A percentile compares a stretch with the other conserved stretches of the same genome.
Conservation (phyloP, 2,113 vertebrate species). For the Chlorocebus sabaeus region DNA sequence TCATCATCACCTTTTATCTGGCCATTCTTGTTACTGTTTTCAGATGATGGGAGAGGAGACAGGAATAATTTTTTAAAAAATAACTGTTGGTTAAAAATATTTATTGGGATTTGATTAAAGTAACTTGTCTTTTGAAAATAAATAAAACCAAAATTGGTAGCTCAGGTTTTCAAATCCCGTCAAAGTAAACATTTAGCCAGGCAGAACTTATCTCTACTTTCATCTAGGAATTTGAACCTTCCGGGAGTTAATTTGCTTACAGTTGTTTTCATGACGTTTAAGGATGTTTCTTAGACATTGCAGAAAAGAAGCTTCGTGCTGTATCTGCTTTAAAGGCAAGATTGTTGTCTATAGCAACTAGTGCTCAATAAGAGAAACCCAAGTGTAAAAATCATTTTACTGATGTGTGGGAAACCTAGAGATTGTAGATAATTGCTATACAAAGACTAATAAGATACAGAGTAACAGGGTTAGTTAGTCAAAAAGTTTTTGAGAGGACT, state of each 20-base stretch:
- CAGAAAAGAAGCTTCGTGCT: neutral
- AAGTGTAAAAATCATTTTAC: neutral
- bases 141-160: neutral
- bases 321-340: neutral
- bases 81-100: neutral
- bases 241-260: neutral
- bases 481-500: neutral
- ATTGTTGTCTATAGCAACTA: neutral
- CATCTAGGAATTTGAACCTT: neutral
- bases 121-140: slow-evolving; percentile 19
- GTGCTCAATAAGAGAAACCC: neutral
- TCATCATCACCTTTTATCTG: neutral
- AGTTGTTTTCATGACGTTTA: neutral
- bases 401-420: neutral
- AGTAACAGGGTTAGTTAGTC: neutral
- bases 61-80: neutral
- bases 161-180: slow-evolving; percentile 26
- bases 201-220: neutral
- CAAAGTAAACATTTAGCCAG: neutral
- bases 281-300: neutral
- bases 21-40: neutral
- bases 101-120: slow-evolving; percentile 12
- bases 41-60: neutral
- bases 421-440: neutral
- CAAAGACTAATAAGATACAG: neutral